These are phyloP conservation scores for Phengaris arion DNA, from an alignment of 2,888 invertebrate species.

Conservation along the genomic window DNA sequence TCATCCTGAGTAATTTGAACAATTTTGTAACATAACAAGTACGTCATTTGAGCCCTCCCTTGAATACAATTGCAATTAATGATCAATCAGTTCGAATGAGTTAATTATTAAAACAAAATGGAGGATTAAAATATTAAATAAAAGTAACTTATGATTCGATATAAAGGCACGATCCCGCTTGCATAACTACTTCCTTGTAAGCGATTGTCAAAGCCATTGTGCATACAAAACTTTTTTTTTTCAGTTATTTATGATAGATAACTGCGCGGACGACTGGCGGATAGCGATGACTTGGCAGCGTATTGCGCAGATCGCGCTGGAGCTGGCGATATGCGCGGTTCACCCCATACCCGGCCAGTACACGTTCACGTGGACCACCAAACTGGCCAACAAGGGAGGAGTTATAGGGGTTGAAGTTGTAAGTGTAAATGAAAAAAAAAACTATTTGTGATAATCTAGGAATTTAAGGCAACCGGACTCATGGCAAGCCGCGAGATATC, in stretches of 20 bases:
- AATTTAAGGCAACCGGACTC: too few relatives aligned
- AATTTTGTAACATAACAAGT: too few relatives aligned
- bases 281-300: conserved; percentile 99
- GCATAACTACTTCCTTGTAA: neutral
- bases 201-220: neutral
- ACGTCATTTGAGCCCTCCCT: too few relatives aligned
- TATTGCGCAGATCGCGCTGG: conserved; percentile 94
- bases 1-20: neutral
- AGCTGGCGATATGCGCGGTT: conserved; percentile 96
- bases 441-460: neutral
- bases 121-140: too few relatives aligned
- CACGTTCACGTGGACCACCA: conserved; percentile 97
- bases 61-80: too few relatives aligned
- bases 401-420: conserved; percentile 82
- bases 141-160: too few relatives aligned
- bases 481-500: too few relatives aligned
- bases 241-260: conserved; percentile 99
- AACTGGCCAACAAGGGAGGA: conserved; percentile 92
- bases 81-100: too few relatives aligned
- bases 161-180: too few relatives aligned
- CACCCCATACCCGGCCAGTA: conserved; percentile 99
- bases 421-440: conserved; percentile 46
- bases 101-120: too few relatives aligned
- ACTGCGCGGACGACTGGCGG: conserved; percentile 99
- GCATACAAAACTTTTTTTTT: conserved; percentile 49